Base-by-base conservation (phyloP, 92 coral and sea anemone species). In the Montipora capitata region DNA sequence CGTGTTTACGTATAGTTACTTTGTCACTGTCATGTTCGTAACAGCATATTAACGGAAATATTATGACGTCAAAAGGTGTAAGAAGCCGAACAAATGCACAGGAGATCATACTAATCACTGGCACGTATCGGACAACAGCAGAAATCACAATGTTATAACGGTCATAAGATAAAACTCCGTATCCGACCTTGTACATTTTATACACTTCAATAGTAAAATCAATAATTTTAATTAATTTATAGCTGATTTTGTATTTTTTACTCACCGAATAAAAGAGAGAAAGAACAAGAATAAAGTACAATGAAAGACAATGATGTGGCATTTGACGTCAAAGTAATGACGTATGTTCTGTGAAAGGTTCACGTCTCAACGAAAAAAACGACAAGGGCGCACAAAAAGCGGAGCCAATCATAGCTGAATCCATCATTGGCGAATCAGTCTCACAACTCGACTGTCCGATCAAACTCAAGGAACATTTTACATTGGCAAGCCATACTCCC, bases 271-370 rank as follows among this genome's bases (percentile, higher is more conserved):
- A 27, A 27, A 27, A 7, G 20, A 16, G 63, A 43, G 10, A 18
- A 40, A 35, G 13, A 51, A 40, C 39, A 27, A 27, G 35, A 27
- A 27, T 27, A 3, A 66, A 9, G 39, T 20, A 48, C 8, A 3
- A 12, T 45, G 71, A 20, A 63, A 10, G 1, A 43, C 39, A 17
- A 64, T 8, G 56, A 72, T 54, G 35, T 82, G 86, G 57, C 70
- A 58, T 15, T 35, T 82, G 68, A 82, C 86, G 86, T 82, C 70
- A 72, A 11, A 81, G 40, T 9, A 16, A 14, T 82, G 86, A 82
- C 78, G 86, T 54, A 52, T 27, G 71, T 27, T 70, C 58, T 57
- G 71, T 77, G 78, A 82, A 82, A 20, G 38, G 44, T 43, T 82
- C 86, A 82, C 86, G 86, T 71, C 5, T 39, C 76, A 10, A 42